Evolutionary conservation across 1,140 invertebrate species (phyloP).

Genomic region (Archivesica marissinica): DNA sequence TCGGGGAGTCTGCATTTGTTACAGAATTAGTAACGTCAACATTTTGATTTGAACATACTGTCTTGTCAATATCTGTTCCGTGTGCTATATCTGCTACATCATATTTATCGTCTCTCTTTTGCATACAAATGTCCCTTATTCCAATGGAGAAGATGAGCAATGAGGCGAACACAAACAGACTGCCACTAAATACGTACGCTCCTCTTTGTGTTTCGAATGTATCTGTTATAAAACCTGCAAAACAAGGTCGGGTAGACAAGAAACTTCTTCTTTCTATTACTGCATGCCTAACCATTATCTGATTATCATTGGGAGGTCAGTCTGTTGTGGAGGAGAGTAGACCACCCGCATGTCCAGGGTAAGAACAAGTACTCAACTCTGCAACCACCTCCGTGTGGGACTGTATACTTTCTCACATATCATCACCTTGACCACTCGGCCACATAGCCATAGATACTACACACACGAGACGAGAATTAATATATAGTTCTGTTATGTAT

Average conservation of each 20-base stretch:
- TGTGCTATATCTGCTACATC: too few species aligned
- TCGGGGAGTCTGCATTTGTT: too few species aligned
- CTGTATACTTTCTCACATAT: background rate
- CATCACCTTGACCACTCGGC: background rate
- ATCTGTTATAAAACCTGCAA: constrained; percentile 20
- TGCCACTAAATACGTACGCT: background rate
- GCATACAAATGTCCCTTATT: background rate
- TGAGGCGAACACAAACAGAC: background rate
- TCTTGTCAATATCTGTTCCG: too few species aligned
- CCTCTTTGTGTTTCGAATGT: background rate
- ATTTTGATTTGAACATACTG: too few species aligned
- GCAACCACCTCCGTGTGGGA: background rate
- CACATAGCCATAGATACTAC: too few species aligned
- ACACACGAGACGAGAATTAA: too few species aligned
- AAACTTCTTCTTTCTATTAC: background rate
- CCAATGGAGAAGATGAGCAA: background rate
- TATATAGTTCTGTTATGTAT: too few species aligned
- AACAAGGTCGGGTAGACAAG: background rate
- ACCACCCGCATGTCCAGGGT: background rate
- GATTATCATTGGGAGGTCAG: background rate
- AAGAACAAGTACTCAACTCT: background rate
- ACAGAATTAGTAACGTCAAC: too few species aligned
- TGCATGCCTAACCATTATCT: background rate
- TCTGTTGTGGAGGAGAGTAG: background rate
- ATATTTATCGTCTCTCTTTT: too few species aligned